Conservation (phyloP, 2,797 vertebrate species). For the Lithobates pipiens region DNA sequence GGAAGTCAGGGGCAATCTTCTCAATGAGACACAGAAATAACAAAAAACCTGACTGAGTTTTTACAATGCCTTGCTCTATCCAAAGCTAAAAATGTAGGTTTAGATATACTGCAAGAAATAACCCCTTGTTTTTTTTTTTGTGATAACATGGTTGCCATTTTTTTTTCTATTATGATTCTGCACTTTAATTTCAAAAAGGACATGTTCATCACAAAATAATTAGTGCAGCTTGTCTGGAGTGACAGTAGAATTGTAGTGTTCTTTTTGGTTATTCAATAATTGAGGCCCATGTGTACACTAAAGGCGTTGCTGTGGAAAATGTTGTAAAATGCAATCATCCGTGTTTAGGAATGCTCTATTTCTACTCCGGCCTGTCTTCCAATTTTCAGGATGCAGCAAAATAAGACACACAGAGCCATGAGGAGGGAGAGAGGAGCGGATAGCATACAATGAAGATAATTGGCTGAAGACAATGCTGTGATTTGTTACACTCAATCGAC, state of each 20-base stretch:
- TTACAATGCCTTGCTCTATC: no score
- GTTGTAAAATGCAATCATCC: conserved; percentile 48
- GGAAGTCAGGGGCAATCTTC: no score
- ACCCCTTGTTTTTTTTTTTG: background rate
- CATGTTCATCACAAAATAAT: background rate
- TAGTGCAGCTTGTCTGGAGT: background rate
- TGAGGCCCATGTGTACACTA: conserved; percentile 20
- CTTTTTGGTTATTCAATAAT: conserved; percentile 13
- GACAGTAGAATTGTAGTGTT: conserved; percentile 8
- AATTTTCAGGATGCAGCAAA: conserved; percentile 3
- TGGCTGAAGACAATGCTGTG: background rate
- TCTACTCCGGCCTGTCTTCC: conserved; percentile 4
- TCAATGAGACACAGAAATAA: no score
- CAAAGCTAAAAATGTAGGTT: no score
- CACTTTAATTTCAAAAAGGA: no score
- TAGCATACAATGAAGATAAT: background rate
- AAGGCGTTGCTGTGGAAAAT: conserved; percentile 36
- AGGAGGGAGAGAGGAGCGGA: background rate
- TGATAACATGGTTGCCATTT: background rate
- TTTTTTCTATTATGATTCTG: background rate
- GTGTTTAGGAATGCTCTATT: conserved; percentile 44
- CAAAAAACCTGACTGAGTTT: no score
- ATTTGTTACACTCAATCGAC: conserved; percentile 34
- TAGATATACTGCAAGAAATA: no score
- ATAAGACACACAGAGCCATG: background rate